Percentiles rank a stretch among this genome's conserved stretches.
phyloP scores from a whole-genome alignment of 2,113 vertebrate species.

The Eolophus roseicapilla region DNA sequence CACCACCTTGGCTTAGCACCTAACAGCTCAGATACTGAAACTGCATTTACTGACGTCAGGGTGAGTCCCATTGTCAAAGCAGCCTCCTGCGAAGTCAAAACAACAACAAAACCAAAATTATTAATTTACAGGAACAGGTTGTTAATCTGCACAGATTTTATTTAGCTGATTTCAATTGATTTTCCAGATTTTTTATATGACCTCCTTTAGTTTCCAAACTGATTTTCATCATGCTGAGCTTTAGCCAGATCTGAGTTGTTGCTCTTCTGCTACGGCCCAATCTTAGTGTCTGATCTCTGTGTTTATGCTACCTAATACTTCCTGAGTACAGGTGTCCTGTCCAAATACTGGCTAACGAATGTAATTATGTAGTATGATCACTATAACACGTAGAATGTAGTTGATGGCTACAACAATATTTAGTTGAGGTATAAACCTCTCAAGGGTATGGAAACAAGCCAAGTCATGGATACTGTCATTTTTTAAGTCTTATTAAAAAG shows the following conservation, averaged over 20 bases:
- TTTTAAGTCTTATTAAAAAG: neutral
- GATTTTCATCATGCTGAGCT: neutral
- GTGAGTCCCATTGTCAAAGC: neutral
- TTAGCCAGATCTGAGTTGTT: neutral
- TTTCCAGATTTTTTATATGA: neutral
- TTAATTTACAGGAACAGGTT: neutral
- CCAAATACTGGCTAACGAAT: neutral
- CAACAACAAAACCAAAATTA: neutral
- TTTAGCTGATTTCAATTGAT: neutral
- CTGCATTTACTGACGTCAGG: neutral
- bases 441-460: neutral
- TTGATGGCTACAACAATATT: rapidly evolving
- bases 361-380: too few species aligned
- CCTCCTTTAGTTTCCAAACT: neutral
- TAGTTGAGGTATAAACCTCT: neutral
- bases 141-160: neutral
- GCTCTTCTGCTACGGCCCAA: neutral
- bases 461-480: neutral
- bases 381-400: neutral
- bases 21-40: neutral
- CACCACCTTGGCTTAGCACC: neutral
- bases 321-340: neutral
- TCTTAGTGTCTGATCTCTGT: neutral
- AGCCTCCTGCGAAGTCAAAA: neutral
- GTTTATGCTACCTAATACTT: neutral